These are phyloP conservation scores for Leptopilina clavipes DNA, from an alignment of 1,140 invertebrate genomes.

Conservation along the genomic window DNA sequence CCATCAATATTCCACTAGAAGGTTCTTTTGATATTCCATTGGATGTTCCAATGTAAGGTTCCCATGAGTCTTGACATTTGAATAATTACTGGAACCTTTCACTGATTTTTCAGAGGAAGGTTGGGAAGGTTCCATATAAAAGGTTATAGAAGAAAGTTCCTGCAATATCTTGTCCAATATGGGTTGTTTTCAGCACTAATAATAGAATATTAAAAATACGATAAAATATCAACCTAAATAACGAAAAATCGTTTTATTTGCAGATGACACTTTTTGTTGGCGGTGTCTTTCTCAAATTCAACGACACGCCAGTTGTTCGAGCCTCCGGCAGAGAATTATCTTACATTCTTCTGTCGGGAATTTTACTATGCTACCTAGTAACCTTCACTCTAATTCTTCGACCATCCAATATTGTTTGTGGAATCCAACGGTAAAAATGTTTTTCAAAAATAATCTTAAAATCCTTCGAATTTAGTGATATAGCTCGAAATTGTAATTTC, in stretches of 20 bases:
- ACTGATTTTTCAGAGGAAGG: no score
- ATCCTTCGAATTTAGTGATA: no score
- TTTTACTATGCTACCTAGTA: constrained; percentile 91
- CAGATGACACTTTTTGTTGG: constrained; percentile 77
- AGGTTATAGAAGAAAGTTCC: no score
- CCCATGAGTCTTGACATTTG: no score
- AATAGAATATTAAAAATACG: neutral
- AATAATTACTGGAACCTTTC: no score
- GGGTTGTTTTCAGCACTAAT: no score
- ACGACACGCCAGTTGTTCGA: constrained; percentile 91
- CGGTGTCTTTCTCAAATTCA: constrained; percentile 83
- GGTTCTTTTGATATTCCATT: no score
- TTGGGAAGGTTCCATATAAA: no score
- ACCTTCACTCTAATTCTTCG: constrained; percentile 89
- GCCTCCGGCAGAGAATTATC: constrained; percentile 92
- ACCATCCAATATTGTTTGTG: constrained; percentile 84
- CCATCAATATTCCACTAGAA: no score
- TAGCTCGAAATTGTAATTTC: no score
- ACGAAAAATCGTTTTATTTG: constrained; percentile 68
- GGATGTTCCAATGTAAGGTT: no score
- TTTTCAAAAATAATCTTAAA: neutral
- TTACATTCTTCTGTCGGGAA: constrained; percentile 90
- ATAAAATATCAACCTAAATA: neutral
- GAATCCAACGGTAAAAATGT: constrained; percentile 84
- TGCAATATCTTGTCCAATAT: no score